Conservation (phyloP, 2,797 vertebrate genomes). For the Clangula hyemalis region DNA sequence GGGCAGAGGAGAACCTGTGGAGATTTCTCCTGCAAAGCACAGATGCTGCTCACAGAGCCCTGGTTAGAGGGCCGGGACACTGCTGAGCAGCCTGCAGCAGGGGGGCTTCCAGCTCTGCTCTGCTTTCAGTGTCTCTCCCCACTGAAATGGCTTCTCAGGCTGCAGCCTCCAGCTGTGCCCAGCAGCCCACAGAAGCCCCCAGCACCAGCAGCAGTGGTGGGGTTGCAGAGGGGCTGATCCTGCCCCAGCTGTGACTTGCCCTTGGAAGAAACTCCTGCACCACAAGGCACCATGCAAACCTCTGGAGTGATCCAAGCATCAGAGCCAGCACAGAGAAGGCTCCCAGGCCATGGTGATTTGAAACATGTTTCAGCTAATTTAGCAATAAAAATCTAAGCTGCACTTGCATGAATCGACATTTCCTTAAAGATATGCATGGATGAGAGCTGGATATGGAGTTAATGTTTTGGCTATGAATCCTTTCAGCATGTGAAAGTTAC, state of each 20-base stretch:
- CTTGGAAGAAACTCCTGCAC: not conserved
- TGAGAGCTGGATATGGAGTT: not conserved
- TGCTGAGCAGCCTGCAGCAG: not conserved
- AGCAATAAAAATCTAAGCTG: not conserved
- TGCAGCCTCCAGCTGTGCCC: not conserved
- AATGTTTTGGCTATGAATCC: not conserved
- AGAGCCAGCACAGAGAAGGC: not conserved
- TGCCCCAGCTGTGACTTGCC: no score
- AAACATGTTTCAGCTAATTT: not conserved
- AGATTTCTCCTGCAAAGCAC: not conserved
- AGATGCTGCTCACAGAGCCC: not conserved
- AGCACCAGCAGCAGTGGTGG: not conserved
- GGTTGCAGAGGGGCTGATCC: not conserved
- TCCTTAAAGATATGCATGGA: not conserved
- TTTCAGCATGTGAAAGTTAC: not conserved
- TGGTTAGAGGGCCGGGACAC: accelerated
- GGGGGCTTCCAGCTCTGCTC: not conserved
- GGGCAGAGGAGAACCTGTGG: not conserved
- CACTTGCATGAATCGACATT: not conserved
- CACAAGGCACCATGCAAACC: not conserved
- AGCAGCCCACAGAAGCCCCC: not conserved
- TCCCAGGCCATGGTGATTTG: not conserved
- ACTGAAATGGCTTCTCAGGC: not conserved
- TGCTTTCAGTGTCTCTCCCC: not conserved
- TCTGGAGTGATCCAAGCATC: not conserved